A percentile compares a stretch with the other conserved stretches of the same genome.
Evolutionary conservation across 92 coral and sea anemone species (phyloP).

Genomic region (Epizoanthus scotinus): DNA sequence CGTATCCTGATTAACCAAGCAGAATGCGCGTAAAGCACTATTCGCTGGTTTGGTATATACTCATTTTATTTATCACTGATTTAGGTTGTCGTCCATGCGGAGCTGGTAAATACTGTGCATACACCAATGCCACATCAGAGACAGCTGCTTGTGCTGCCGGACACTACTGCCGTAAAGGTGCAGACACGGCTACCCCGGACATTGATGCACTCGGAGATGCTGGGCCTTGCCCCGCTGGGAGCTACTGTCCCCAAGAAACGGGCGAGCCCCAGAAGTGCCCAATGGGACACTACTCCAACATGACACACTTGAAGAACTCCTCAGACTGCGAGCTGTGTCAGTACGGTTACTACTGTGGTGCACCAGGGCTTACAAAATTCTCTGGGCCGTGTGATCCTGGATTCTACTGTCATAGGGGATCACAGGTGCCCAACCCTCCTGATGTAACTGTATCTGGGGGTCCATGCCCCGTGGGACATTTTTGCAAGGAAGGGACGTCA

Average conservation of each 20-base stretch:
- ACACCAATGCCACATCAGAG: conserved; percentile 88
- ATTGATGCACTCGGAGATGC: conserved; percentile 75
- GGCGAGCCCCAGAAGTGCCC: conserved; percentile 92
- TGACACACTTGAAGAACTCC: conserved; percentile 63
- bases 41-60: too few species aligned
- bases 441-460: conserved; percentile 87
- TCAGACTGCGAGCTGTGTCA: conserved; percentile 81
- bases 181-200: conserved; percentile 86
- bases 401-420: conserved; percentile 89
- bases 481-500: conserved; percentile 85
- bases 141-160: conserved; percentile 84
- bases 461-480: conserved; percentile 97
- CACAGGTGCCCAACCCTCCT: conserved; percentile 87
- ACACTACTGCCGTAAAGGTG: conserved; percentile 88
- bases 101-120: conserved; percentile 93
- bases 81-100: conserved; percentile 95
- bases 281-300: conserved; percentile 88
- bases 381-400: conserved; percentile 94
- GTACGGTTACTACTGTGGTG: conserved; percentile 90
- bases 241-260: conserved; percentile 81
- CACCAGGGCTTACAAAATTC: conserved; percentile 71
- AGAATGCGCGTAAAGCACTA: too few species aligned
- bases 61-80: neutral
- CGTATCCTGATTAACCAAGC: too few species aligned
- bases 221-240: conserved; percentile 95